A percentile compares a stretch with the other conserved stretches of the same genome.
phyloP scores from a whole-genome alignment of 2,113 vertebrate species.

The Onychostruthus taczanowskii region DNA sequence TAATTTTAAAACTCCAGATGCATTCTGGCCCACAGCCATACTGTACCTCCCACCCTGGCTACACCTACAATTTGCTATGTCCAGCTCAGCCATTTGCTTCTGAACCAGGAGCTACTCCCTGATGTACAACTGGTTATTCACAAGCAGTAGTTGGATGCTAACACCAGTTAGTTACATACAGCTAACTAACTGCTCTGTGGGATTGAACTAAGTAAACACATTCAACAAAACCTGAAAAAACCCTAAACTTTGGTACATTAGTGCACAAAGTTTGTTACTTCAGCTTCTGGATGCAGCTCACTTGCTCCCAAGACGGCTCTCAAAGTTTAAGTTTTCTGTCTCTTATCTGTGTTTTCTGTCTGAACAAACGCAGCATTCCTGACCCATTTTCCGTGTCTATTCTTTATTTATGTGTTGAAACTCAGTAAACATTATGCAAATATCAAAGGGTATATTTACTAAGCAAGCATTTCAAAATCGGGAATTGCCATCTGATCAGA shows the following conservation, averaged over 20 bases:
- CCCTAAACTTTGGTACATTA: background rate
- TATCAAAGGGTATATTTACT: slow-evolving; percentile 63
- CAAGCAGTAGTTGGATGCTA: background rate
- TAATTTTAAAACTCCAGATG: background rate
- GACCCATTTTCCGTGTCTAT: background rate
- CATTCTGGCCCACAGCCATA: background rate
- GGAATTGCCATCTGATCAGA: background rate
- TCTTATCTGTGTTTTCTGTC: background rate
- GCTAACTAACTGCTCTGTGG: background rate
- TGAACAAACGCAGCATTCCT: background rate
- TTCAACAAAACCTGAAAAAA: background rate
- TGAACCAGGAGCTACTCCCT: background rate
- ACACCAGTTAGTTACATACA: background rate
- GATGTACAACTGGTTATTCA: background rate
- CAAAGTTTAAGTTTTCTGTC: background rate
- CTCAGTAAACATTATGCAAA: slow-evolving; percentile 42
- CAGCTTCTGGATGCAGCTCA: background rate
- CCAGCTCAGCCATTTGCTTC: background rate
- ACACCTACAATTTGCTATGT: background rate
- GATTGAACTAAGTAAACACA: background rate
- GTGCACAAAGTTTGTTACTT: background rate
- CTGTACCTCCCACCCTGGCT: background rate
- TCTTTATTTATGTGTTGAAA: slow-evolving; percentile 42
- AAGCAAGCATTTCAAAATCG: slow-evolving; percentile 46
- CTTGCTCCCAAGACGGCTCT: background rate